Evolutionary conservation across 2,888 invertebrate species (phyloP).

Genomic region (Epinotia bilunana): DNA sequence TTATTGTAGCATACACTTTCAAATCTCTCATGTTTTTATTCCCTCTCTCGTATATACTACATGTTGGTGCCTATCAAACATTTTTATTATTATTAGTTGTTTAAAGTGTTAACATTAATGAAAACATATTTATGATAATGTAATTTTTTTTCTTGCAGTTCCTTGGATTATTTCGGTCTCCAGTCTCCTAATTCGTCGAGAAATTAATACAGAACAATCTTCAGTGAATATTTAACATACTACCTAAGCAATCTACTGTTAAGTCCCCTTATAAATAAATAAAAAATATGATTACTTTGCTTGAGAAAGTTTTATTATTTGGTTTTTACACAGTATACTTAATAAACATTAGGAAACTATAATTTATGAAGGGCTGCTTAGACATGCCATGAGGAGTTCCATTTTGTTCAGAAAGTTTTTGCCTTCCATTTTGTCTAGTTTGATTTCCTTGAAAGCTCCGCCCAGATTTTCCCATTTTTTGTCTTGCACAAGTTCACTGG

Average conservation of each 20-base stretch:
- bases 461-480: slow-evolving; percentile 97
- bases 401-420: slow-evolving; percentile 98
- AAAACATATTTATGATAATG: neutral
- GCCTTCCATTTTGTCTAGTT: slow-evolving; percentile 97
- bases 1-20: too few species aligned
- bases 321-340: slow-evolving; percentile 18
- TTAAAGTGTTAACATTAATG: too few species aligned
- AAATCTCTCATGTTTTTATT: too few species aligned
- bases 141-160: slow-evolving; percentile 70
- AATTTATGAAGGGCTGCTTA: slow-evolving; percentile 88
- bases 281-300: slow-evolving; percentile 65
- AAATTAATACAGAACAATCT: slow-evolving; percentile 78
- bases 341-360: slow-evolving; percentile 4
- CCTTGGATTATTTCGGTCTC: slow-evolving; percentile 69
- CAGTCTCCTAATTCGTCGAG: slow-evolving; percentile 67
- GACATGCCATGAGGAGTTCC: slow-evolving; percentile 97
- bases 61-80: too few species aligned
- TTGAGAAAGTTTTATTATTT: slow-evolving; percentile 28
- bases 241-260: slow-evolving; percentile 79
- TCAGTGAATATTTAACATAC: slow-evolving; percentile 83
- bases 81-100: too few species aligned
- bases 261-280: slow-evolving; percentile 74
- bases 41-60: too few species aligned
- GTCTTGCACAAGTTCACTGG: slow-evolving; percentile 94
- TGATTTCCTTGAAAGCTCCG: slow-evolving; percentile 95